A percentile compares a stretch with the other conserved stretches of the same genome.
phyloP scores from a whole-genome alignment of 2,113 vertebrate genomes.

The Corythaeola cristata region DNA sequence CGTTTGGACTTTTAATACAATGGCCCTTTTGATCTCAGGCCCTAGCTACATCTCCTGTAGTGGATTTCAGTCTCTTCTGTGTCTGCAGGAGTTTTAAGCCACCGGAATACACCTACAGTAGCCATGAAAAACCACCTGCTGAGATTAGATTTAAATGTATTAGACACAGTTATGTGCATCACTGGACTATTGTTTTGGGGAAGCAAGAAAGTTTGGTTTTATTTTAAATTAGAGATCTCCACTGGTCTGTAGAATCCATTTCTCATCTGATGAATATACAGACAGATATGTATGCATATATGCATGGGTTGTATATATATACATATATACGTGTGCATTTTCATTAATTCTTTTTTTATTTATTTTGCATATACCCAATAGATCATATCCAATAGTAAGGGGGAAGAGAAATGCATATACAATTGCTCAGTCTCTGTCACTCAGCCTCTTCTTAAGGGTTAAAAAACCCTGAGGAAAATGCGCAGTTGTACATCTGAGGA shows the following conservation, averaged over 20 bases:
- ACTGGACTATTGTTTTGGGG: neutral
- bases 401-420: neutral
- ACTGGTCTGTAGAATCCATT: neutral
- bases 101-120: neutral
- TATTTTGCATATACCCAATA: neutral
- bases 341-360: neutral
- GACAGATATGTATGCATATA: neutral
- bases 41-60: neutral
- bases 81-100: neutral
- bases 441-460: neutral
- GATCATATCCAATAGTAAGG: neutral
- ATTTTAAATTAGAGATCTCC: neutral
- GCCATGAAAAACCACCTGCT: neutral
- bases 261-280: neutral
- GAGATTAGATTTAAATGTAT: neutral
- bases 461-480: neutral
- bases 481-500: fast-evolving
- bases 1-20: neutral
- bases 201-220: neutral
- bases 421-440: neutral
- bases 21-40: neutral
- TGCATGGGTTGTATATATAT: too few species aligned
- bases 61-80: neutral
- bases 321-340: neutral
- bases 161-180: neutral